Base-by-base conservation (phyloP, 92 coral and sea anemone species). In the Meandrina meandrites region DNA sequence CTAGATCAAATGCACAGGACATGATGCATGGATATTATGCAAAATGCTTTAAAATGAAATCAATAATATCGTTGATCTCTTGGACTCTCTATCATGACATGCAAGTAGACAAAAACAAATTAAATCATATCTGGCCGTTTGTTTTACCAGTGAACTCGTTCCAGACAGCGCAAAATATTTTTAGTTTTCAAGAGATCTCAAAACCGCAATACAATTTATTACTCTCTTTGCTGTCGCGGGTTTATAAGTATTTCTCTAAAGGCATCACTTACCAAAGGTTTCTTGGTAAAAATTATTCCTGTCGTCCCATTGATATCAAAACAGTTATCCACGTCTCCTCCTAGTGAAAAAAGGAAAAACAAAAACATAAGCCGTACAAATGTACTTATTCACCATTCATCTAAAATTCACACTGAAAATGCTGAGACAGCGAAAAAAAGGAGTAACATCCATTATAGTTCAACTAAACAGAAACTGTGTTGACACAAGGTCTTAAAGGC, bases 241-340 rank as follows among this genome's bases (percentile, higher is more conserved):
- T n/a, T n/a, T n/a, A n/a, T n/a, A n/a, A n/a, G n/a, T n/a, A n/a
- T n/a, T n/a, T n/a, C n/a, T n/a, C n/a, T n/a, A n/a, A n/a, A n/a
- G 11, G 8, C 14, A 48, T 48, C 53, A 48, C 71, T 89, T 86
- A 96, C 99, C 97, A 96, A 84, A 60, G 89, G 51, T 76, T 89
- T 86, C 9, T 90, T 85, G 4, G 98, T 95, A 27, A 84, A 86
- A 66, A 96, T 96, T 40, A 78, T 57, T 32, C 99, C 99, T 31
- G 98, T 90, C 76, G 75, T 81, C 8, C 84, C 79, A 58, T 90
- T 81, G 27, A 96, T 82, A 14, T 72, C 68, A 37, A 96, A 91
- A 78, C 81, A 81, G 28, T 75, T 76, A 15, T 80, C 86, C 15
- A 82, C 79, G 84, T 95, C 95, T 50, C 99, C 99, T 37, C 88